Base-by-base conservation (phyloP, 2,888 invertebrate genomes). In the Orchesellides sinensis region DNA sequence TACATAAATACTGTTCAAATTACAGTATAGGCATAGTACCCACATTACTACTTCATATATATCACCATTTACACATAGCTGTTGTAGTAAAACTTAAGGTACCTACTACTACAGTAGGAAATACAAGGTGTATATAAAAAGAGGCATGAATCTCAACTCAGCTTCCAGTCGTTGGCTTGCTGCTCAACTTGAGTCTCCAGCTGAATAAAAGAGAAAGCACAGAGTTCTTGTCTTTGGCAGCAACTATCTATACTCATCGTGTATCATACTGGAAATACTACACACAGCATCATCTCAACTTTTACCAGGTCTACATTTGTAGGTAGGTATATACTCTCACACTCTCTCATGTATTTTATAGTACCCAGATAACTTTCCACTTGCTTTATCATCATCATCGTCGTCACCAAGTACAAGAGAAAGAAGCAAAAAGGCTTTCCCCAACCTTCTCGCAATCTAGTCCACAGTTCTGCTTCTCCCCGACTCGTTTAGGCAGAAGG, bases 361-460 rank as follows among this genome's bases (percentile, higher is more conserved):
- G 49, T 5, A 49, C 14, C 17, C 49, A 32, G 10, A 10, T 32
- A 32, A 14, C n/a, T 40, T 40, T 40, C 40, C 10, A 14, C 40
- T 40, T 10, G 10, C 10, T 40, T 40, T n/a, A 40, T 40, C 40
- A 2, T 40, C 40, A 40, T 8, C 40, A 40, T 2, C 40, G 10
- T 32, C 32, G 8, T 49, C 14, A 49, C 49, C 49, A 49, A 21
- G 17, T 17, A 21, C 14, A 52, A 52, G 52, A 21, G 19, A 17
- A 52, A 21, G 19, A 63, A 59, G 66, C 40, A 80, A 80, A 80
- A 80, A 80, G 79, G 72, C 65, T 56, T 72, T 80, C 65, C 45
- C 56, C 72, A 72, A 35, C 79, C 65, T 66, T 56, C 72, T 80
- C 72, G 47, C 72, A 80, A 80, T 80, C 79, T 80, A 80, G 79